Base-by-base conservation (phyloP, 2,113 vertebrate genomes). In the Poeciliopsis prolifica region DNA sequence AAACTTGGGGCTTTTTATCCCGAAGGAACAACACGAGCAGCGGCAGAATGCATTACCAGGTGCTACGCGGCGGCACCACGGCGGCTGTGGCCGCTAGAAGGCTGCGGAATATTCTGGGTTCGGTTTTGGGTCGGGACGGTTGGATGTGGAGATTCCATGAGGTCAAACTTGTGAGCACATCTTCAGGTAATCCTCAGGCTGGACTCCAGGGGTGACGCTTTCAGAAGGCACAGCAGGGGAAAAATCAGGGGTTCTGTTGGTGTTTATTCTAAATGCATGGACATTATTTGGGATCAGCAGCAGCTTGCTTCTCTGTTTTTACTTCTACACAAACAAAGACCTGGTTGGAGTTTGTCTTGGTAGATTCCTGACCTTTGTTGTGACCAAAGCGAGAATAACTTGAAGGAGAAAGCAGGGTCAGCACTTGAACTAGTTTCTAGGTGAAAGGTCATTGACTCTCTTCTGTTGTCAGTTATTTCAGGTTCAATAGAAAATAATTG, bases 91-190 rank as follows among this genome's bases (percentile, higher is more conserved):
- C 94, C 68, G 85, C 90, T 10, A 74, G 93, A 44, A 93, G 95
- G 75, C 60, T 95, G 64, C 80, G 92, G 24, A 77, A 74, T 24
- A 92, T 95, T 77, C 3, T 95, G 81, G 91, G 93, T 26, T 77
- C 85, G 11, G 86, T 95, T 0, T 33, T 91, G 76, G 92, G 92
- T 0, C 92, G 86, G 79, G 88, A 92, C 78, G 87, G 91, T 80
- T 93, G 94, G 93, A 89, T 83, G 62, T 83, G 87, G 83, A 87
- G 76, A 68, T 77, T 64, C 42, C 93, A 91, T 80, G 93, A 94
- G 91, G 92, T 95, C 92, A 95, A 92, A 90, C 88, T 92, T 0
- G 44, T 95, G 65, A 94, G 87, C 89, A 95, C 95, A 1, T 87
- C 94, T 3, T 71, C 94, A 89, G 95, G 94, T 95, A 85, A 67